phyloP scores from a whole-genome alignment of 2,888 invertebrate species.

The Physocephala rufipes region DNA sequence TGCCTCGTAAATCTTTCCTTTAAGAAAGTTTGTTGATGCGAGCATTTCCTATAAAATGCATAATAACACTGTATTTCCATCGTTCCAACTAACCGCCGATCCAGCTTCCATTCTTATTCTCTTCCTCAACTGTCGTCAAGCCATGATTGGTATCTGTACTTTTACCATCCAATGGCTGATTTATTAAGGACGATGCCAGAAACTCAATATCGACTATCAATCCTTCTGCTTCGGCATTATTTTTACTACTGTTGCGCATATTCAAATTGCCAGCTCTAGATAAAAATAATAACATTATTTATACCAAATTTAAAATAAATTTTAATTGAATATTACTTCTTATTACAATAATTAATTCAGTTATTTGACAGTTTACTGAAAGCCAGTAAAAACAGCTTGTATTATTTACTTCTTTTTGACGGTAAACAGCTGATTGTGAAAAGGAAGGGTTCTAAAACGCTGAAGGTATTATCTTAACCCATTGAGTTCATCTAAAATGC shows the following conservation, averaged over 20 bases:
- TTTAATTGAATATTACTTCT: not conserved
- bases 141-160: constrained; percentile 42
- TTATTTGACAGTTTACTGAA: not conserved
- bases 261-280: constrained; percentile 60
- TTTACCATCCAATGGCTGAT: constrained; percentile 52
- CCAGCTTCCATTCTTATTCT: constrained; percentile 56
- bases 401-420: not conserved
- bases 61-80: constrained; percentile 17
- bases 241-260: constrained; percentile 50
- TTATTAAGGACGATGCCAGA: constrained; percentile 63
- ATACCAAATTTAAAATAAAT: no score
- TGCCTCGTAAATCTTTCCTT: constrained; percentile 86
- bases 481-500: no score
- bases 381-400: not conserved
- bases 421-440: constrained; percentile 6
- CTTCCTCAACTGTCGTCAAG: constrained; percentile 59
- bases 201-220: constrained; percentile 71
- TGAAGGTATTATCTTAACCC: not conserved
- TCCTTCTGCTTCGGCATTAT: constrained; percentile 45
- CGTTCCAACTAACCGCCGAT: constrained; percentile 3
- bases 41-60: constrained; percentile 71
- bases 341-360: not conserved
- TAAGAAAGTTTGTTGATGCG: constrained; percentile 81
- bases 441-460: constrained; percentile 2
- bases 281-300: not conserved